These are phyloP conservation scores for Hemibagrus guttatus DNA, from an alignment of 2,797 vertebrate genomes.

Conservation along the genomic window DNA sequence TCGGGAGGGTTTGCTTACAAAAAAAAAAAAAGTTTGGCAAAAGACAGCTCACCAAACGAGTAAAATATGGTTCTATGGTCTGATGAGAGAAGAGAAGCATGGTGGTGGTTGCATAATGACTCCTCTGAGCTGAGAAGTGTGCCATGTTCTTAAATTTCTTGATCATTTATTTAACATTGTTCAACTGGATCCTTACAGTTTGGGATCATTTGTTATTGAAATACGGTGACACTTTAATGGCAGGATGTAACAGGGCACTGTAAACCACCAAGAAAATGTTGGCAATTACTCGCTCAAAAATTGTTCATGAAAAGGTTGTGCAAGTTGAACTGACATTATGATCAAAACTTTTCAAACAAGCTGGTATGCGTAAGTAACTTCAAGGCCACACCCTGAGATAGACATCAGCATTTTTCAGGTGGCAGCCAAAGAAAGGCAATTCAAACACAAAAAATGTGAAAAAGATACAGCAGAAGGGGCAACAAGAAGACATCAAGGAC, in stretches of 20 bases:
- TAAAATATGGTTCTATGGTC: background rate
- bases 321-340: background rate
- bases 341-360: conserved; percentile 7
- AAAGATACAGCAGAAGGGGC: background rate
- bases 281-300: background rate
- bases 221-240: background rate
- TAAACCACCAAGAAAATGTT: background rate
- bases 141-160: background rate
- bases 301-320: background rate
- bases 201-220: too few relatives aligned
- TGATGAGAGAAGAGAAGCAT: background rate
- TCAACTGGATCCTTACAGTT: background rate
- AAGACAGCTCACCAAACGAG: background rate
- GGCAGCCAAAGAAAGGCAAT: conserved; percentile 9
- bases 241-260: background rate
- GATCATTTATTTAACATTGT: background rate
- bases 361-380: background rate
- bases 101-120: background rate
- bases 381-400: conserved; percentile 36
- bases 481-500: conserved; percentile 4
- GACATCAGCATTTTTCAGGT: conserved; percentile 5
- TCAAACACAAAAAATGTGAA: background rate
- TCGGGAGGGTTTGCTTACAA: too few relatives aligned
- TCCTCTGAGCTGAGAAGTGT: background rate
- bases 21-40: background rate